phyloP scores from a whole-genome alignment of 2,113 vertebrate species.

The Leucopsar rothschildi region DNA sequence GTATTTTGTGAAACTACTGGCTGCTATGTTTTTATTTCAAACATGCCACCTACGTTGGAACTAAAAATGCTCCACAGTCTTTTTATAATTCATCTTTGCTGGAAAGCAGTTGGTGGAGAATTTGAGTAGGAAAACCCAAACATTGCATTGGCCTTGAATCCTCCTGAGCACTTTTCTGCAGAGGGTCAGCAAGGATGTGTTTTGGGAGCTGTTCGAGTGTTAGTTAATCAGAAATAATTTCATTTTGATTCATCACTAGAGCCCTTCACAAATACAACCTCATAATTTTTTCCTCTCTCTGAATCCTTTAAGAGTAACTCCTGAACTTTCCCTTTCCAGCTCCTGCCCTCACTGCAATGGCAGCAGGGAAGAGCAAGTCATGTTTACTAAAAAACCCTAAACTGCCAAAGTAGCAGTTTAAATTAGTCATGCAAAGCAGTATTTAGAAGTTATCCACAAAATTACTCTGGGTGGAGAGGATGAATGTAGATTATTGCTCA shows the following conservation, averaged over 20 bases:
- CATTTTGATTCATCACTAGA: not conserved
- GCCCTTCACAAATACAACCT: slow-evolving; percentile 7
- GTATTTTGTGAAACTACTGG: not conserved
- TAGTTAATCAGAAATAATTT: slow-evolving; percentile 27
- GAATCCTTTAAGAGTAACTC: not conserved
- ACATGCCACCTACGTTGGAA: not conserved
- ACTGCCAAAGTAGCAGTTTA: not conserved
- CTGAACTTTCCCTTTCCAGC: not conserved
- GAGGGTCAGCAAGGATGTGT: not conserved
- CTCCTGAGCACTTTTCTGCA: not conserved
- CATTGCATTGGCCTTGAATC: not conserved
- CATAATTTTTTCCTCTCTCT: not conserved
- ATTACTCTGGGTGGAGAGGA: too few relatives aligned
- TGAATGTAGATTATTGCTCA: not conserved
- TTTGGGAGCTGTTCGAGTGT: not conserved
- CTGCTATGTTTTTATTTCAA: not conserved
- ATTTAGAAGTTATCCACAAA: not conserved
- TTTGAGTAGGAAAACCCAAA: slow-evolving; percentile 2
- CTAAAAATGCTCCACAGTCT: not conserved
- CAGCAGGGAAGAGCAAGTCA: not conserved
- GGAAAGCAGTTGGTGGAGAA: not conserved
- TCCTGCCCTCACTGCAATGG: not conserved
- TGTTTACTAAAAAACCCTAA: not conserved
- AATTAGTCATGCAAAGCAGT: not conserved
- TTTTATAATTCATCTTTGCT: not conserved